phyloP scores from a whole-genome alignment of 2,888 invertebrate species.

The Drosophila paramelanica region DNA sequence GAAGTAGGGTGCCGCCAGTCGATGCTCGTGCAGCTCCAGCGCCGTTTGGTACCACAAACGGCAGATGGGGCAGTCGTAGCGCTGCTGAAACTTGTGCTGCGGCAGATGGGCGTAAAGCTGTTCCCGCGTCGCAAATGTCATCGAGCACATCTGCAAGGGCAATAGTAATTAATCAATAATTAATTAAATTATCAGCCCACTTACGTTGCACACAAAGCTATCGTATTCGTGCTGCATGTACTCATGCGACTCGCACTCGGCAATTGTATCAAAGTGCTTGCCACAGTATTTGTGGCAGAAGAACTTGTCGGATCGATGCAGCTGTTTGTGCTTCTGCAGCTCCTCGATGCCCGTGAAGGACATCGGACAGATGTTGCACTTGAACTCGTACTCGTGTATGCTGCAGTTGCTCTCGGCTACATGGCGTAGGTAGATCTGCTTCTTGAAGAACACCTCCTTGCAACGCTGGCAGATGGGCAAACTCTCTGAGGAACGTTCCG shows the following conservation, averaged over 20 bases:
- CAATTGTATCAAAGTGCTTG: slow-evolving; percentile 79
- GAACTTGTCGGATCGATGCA: slow-evolving; percentile 76
- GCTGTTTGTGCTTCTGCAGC: slow-evolving; percentile 74
- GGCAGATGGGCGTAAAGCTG: slow-evolving; percentile 75
- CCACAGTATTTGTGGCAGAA: slow-evolving; percentile 83
- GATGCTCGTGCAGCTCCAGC: slow-evolving; percentile 80
- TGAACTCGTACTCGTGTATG: slow-evolving; percentile 83
- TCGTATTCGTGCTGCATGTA: slow-evolving; percentile 81
- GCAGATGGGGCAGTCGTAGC: slow-evolving; percentile 81
- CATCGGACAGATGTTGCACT: slow-evolving; percentile 82
- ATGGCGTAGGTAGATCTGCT: slow-evolving; percentile 77
- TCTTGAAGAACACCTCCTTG: slow-evolving; percentile 83
- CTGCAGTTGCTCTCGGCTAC: slow-evolving; percentile 79
- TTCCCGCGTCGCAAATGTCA: slow-evolving; percentile 72
- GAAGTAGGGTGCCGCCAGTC: slow-evolving; percentile 79
- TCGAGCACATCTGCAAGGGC: slow-evolving; percentile 72
- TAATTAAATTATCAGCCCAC: slow-evolving; percentile 12
- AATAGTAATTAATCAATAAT: neutral
- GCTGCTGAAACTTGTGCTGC: slow-evolving; percentile 79
- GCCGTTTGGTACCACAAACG: slow-evolving; percentile 82
- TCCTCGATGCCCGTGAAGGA: slow-evolving; percentile 81
- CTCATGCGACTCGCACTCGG: slow-evolving; percentile 81
- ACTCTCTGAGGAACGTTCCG: slow-evolving; percentile 76
- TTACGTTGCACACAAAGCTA: slow-evolving; percentile 81
- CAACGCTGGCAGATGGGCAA: slow-evolving; percentile 82